These are phyloP conservation scores for Eidolon dupreanum DNA, from an alignment of 2,797 vertebrate genomes.

Conservation along the genomic window DNA sequence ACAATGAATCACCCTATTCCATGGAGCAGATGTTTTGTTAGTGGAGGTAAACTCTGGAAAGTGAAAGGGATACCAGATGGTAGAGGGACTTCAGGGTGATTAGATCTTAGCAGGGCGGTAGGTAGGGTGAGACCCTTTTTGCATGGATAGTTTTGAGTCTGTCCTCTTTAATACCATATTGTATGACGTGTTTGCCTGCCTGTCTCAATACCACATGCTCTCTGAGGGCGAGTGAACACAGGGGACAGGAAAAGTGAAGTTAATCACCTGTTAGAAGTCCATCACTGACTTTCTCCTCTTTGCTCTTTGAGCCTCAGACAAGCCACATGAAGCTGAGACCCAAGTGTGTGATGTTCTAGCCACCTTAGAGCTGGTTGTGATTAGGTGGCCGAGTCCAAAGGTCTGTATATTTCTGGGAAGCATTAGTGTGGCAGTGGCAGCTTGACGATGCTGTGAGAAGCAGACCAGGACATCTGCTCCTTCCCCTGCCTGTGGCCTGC, in stretches of 20 bases:
- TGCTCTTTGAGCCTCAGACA: slow-evolving; percentile 21
- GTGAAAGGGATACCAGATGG: neutral
- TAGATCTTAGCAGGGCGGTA: neutral
- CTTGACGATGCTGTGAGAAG: slow-evolving; percentile 76
- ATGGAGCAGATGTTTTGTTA: neutral
- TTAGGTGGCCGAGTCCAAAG: slow-evolving; percentile 25
- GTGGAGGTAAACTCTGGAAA: neutral
- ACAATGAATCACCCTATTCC: neutral
- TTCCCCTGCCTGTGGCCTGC: neutral
- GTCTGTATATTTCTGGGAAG: slow-evolving; percentile 68
- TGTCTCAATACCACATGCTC: neutral
- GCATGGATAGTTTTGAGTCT: neutral
- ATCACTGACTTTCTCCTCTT: neutral
- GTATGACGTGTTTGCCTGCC: neutral
- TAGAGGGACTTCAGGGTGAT: neutral
- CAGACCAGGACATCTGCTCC: slow-evolving; percentile 32
- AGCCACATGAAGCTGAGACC: neutral
- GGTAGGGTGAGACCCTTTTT: neutral
- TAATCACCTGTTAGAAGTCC: neutral
- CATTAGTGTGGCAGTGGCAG: slow-evolving; percentile 57
- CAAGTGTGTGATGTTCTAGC: neutral
- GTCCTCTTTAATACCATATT: neutral
- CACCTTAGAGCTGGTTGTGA: neutral
- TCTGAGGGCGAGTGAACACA: neutral
- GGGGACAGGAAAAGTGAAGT: neutral